Evolutionary conservation across 2,113 vertebrate genomes (phyloP), one percentile per base, ranked within the genome.

Genomic region (Pongo abelii): DNA sequence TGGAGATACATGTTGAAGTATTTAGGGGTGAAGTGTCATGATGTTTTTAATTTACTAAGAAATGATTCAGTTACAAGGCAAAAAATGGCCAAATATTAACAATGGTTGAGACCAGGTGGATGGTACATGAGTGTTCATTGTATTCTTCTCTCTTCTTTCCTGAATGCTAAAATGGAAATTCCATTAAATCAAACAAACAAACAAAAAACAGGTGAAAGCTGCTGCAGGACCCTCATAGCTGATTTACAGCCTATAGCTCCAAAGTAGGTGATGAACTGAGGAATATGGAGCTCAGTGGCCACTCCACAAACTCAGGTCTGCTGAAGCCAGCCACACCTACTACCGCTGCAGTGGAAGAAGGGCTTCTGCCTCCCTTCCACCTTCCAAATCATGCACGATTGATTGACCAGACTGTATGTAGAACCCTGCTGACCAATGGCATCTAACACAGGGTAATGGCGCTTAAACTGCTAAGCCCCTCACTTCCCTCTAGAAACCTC

Each of bases 21-120:
- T 91, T 83, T 72, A 8, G 27, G 50, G 61, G 38, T 48, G 8
- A 95, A 80, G n/a, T 80, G n/a, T 77, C 72, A 48, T 11, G 48
- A 79, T 74, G 17, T 96, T 93, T 94, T 94, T 6, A 93, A 85
- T 85, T 88, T 94, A 93, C 86, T 88, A 22, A 40, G 50, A 80
- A 87, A 79, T 89, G 52, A 81, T 94, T 84, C 25, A 38, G 27
- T 93, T 57, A 88, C 18, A 50, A 93, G 43, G 30, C 61, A 74
- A 61, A 81, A 75, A 75, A 83, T 16, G 35, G 48, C 59, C 83
- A 84, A 84, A 78, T 91, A 75, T 52, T 79, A 84, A 27, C 72
- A 57, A 64, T 43, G 79, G 61, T 85, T 59, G 40, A 86, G 87
- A 67, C 17, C 48, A 80, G 86, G 70, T 40, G 27, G 48, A 48